Evolutionary conservation across 2,888 invertebrate genomes (phyloP), one percentile per base, ranked within the genome.

Genomic region (Pomacea canaliculata): DNA sequence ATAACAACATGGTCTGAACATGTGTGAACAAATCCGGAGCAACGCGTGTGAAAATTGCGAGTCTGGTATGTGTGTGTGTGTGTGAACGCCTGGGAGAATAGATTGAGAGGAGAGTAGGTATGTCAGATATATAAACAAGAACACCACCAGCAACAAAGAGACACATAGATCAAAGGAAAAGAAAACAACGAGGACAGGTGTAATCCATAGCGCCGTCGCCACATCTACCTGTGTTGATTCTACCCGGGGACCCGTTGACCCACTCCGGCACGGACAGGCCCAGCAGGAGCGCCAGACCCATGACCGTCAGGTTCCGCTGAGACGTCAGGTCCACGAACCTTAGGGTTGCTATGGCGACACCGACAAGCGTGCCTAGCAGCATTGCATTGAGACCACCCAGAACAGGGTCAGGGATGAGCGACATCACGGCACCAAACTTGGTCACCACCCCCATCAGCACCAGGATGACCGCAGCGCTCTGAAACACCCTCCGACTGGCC

Each of bases 251-350:
- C 48, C 71, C 72, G 13, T 80, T 77, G 37, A 90, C 71, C 85
- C 86, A 90, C 70, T 86, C 78, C 0, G 90, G 90, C 10, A 92
- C 80, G 78, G 89, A 93, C 92, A 97, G 90, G 4, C 96, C 96
- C 85, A 96, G 94, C 91, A 97, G 95, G 59, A 73, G 65, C 67
- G 73, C 60, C 60, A 73, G 37, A 46, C 73, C 73, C 10, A 73
- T 2, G 19, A 97, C 95, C 90, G 96, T 96, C 71, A 97, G 92
- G 92, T 97, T 97, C 73, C 97, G 92, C 0, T 96, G 93, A 37
- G 96, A 95, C 89, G 95, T 94, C 82, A 97, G 91, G 87, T 96
- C 93, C 63, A 96, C 94, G 73, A 82, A 86, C 76, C 89, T 86
- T 1, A 90, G 81, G 19, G 87, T 87, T 23, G 89, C 87, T 12